These are phyloP conservation scores for Nyctereutes procyonoides DNA, from an alignment of 2,113 vertebrate species.

Conservation along the genomic window DNA sequence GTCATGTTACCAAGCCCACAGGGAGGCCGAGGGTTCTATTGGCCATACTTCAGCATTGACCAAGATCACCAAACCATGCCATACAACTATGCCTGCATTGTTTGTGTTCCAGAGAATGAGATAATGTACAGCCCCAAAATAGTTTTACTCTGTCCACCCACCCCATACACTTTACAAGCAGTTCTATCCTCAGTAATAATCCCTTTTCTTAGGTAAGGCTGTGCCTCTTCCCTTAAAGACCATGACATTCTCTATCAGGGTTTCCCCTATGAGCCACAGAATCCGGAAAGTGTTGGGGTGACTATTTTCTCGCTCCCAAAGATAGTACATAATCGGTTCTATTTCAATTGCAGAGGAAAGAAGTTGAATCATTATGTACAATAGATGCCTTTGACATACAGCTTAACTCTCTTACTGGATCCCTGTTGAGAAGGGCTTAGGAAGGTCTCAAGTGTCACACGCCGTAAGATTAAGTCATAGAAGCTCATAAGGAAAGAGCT, in stretches of 20 bases:
- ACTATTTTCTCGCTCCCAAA: neutral
- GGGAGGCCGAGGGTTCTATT: neutral
- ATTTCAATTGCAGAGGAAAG: neutral
- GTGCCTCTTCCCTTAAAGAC: neutral
- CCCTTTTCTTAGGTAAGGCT: neutral
- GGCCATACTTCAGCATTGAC: neutral
- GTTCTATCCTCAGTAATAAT: neutral
- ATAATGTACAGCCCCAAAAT: neutral
- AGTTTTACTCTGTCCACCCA: neutral
- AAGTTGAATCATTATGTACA: neutral
- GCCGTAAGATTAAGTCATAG: neutral
- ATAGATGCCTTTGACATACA: neutral
- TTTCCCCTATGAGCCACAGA: neutral
- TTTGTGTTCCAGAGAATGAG: neutral
- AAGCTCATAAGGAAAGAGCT: neutral
- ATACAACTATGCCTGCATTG: rapidly evolving
- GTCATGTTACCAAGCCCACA: neutral
- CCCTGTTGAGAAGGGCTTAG: neutral
- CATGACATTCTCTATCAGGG: neutral
- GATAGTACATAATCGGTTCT: neutral
- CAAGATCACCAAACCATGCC: neutral
- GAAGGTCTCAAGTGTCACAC: neutral
- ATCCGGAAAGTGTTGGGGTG: neutral
- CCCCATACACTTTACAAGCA: neutral
- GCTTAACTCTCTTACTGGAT: neutral